Percentiles rank a stretch among this genome's conserved stretches.
These are phyloP conservation scores for Cyphomyrmex costatus DNA, from an alignment of 1,140 invertebrate genomes.

Conservation along the genomic window DNA sequence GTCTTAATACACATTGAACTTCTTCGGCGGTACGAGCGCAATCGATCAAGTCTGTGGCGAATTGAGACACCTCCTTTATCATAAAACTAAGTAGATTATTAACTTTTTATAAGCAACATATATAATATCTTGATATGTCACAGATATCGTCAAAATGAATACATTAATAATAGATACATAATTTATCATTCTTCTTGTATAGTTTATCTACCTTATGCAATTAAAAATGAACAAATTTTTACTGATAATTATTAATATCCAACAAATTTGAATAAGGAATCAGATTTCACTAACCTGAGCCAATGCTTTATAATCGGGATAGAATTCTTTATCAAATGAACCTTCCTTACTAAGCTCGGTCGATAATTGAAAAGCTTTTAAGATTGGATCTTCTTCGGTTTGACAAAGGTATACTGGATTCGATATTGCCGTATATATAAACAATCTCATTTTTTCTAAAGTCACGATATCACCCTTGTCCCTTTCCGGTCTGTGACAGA, in stretches of 20 bases:
- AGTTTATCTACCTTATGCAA: neutral
- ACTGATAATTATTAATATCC: neutral
- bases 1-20: constrained; percentile 89
- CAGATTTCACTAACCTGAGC: constrained; percentile 77
- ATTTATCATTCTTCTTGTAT: neutral
- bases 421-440: constrained; percentile 88
- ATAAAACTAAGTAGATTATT: neutral
- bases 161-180: neutral
- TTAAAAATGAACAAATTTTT: neutral
- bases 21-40: constrained; percentile 90
- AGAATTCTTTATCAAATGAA: constrained; percentile 87
- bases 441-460: constrained; percentile 86
- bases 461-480: constrained; percentile 85
- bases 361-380: constrained; percentile 89
- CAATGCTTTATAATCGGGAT: constrained; percentile 88
- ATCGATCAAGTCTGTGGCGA: constrained; percentile 80
- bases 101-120: neutral
- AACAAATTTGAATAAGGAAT: neutral
- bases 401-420: constrained; percentile 91
- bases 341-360: constrained; percentile 87
- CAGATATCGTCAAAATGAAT: neutral
- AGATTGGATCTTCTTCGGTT: constrained; percentile 89
- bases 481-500: constrained; percentile 73
- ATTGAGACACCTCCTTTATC: constrained; percentile 70
- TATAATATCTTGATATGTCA: neutral